Evolutionary conservation across 2,888 invertebrate species (phyloP).

Genomic region (Lasius fuliginosus): DNA sequence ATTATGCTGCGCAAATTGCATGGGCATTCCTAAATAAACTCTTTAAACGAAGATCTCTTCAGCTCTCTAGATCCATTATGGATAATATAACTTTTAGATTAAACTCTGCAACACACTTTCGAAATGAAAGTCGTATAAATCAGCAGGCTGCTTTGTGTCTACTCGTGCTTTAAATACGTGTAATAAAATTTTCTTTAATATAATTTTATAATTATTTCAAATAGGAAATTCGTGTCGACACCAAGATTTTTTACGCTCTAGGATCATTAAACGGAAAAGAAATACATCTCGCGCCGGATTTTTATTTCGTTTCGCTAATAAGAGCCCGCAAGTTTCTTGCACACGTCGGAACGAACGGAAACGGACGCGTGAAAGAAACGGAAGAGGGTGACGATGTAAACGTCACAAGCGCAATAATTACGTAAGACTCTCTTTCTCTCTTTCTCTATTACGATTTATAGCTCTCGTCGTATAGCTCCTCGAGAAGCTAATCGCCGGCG

Average conservation of each 20-base stretch:
- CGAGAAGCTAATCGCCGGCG: conserved; percentile 62
- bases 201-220: not conserved
- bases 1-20: not conserved
- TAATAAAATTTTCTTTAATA: conserved; percentile 9
- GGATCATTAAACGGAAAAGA: not conserved
- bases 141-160: not conserved
- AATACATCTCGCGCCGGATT: not conserved
- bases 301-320: conserved; percentile 14
- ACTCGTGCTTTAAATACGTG: not conserved
- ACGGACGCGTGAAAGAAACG: not conserved
- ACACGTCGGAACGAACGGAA: not conserved
- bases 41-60: not conserved
- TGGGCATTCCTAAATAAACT: not conserved
- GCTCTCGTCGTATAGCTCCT: conserved; percentile 33
- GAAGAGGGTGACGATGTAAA: conserved; percentile 25
- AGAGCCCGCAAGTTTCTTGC: not conserved
- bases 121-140: conserved; percentile 25
- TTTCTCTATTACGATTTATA: conserved; percentile 65
- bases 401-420: conserved; percentile 45
- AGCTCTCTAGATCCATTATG: not conserved
- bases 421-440: conserved; percentile 23
- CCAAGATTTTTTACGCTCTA: not conserved
- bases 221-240: not conserved
- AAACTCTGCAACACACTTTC: conserved; percentile 12
- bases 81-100: conserved; percentile 17